These are phyloP conservation scores for Ethmia dodecea DNA, from an alignment of 2,888 invertebrate species.

Conservation along the genomic window DNA sequence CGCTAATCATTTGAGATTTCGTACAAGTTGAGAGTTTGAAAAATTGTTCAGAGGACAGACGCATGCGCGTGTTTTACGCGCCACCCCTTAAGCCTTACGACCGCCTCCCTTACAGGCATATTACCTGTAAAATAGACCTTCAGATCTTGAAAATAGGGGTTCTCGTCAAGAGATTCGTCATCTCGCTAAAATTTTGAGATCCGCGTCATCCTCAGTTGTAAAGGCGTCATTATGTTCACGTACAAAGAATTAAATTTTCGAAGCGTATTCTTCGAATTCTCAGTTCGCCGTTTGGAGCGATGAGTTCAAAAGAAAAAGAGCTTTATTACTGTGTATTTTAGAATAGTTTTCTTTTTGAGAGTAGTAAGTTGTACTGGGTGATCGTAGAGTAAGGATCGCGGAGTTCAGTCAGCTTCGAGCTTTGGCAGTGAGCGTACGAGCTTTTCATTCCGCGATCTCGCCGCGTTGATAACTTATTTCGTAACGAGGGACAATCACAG, in stretches of 20 bases:
- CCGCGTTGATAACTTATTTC: conserved; percentile 59
- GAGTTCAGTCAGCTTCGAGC: conserved; percentile 66
- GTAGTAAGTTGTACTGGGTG: conserved; percentile 33
- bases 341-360: conserved; percentile 32
- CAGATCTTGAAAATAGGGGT: conserved; percentile 44
- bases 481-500: conserved; percentile 25
- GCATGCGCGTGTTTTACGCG: conserved; percentile 71
- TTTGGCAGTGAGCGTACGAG: conserved; percentile 42
- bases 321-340: conserved; percentile 17
- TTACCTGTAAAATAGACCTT: conserved; percentile 63
- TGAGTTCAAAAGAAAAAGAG: conserved; percentile 7
- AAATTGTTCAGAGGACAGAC: conserved; percentile 56
- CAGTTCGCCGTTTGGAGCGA: conserved; percentile 31
- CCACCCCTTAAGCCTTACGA: conserved; percentile 75
- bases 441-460: conserved; percentile 25
- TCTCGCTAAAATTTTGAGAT: conserved; percentile 49
- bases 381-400: conserved; percentile 43
- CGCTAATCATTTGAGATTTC: conserved; percentile 31
- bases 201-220: conserved; percentile 60
- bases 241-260: conserved; percentile 68
- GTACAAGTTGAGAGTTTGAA: conserved; percentile 50
- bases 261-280: conserved; percentile 49
- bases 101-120: conserved; percentile 60
- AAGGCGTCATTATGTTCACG: conserved; percentile 70
- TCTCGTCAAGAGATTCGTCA: conserved; percentile 36